Evolutionary conservation across 2,888 invertebrate genomes (phyloP).

Genomic region (Nesidiocoris tenuis): DNA sequence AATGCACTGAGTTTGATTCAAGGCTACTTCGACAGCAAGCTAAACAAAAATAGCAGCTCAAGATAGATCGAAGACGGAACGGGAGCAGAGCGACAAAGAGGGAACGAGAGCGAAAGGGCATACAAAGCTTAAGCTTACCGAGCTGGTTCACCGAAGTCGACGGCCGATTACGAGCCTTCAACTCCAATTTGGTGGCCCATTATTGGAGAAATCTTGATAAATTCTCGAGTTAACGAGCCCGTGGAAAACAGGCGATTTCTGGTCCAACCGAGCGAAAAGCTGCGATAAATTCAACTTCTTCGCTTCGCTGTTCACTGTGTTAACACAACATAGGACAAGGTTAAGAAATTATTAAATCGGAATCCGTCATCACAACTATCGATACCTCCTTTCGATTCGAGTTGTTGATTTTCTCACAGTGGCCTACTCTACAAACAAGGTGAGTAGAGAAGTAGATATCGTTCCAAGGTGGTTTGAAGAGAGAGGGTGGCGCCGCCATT

Average conservation of each 20-base stretch:
- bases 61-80: constrained; percentile 28
- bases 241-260: background rate
- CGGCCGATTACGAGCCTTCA: background rate
- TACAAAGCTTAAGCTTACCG: background rate
- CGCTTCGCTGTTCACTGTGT: background rate
- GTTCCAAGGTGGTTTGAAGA: too few relatives aligned
- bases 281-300: background rate
- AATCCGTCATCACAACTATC: background rate
- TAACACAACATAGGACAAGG: background rate
- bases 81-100: background rate
- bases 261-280: background rate
- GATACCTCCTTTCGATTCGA: too few relatives aligned
- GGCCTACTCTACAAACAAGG: too few relatives aligned
- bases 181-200: background rate
- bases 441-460: too few relatives aligned
- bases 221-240: background rate
- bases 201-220: background rate
- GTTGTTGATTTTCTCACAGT: too few relatives aligned
- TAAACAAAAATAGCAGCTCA: constrained; percentile 42
- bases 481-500: too few relatives aligned
- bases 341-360: background rate
- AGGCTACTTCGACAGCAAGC: constrained; percentile 47
- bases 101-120: background rate
- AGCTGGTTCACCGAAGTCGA: background rate
- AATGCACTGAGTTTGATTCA: too few relatives aligned